Evolutionary conservation across 2,888 invertebrate species (phyloP).

Genomic region (Himalopsyche kuldschensis): DNA sequence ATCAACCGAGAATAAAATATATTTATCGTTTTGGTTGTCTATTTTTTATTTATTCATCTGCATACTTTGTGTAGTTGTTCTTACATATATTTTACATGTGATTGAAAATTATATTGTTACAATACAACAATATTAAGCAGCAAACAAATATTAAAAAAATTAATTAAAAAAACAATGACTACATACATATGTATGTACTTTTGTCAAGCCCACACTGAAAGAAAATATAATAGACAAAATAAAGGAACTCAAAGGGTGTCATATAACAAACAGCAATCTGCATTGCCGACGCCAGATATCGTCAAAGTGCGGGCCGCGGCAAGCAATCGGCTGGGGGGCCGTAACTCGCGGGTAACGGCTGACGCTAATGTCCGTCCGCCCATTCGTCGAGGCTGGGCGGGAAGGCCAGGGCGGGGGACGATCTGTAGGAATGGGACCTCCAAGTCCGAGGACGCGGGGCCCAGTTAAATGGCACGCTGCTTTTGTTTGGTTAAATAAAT

Average conservation of each 20-base stretch:
- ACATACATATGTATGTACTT: background rate
- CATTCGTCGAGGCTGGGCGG: conserved; percentile 29
- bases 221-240: background rate
- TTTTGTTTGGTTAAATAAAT: background rate
- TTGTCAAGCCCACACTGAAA: background rate
- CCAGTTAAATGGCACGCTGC: background rate
- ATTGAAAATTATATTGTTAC: too few species aligned
- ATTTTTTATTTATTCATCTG: too few species aligned
- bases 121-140: too few species aligned
- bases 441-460: background rate
- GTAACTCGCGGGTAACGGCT: conserved; percentile 38
- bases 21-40: too few species aligned
- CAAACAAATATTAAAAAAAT: too few species aligned
- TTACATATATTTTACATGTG: too few species aligned
- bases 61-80: too few species aligned
- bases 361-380: conserved; percentile 38
- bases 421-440: background rate
- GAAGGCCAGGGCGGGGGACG: background rate
- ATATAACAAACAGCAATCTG: conserved; percentile 26
- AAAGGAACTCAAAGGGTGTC: conserved; percentile 7
- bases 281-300: conserved; percentile 37
- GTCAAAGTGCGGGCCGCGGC: conserved; percentile 38
- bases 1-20: too few species aligned
- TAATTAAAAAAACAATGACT: too few species aligned
- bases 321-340: conserved; percentile 34